phyloP scores from a whole-genome alignment of 2,113 vertebrate genomes.

The Campylomormyrus tamandua region DNA sequence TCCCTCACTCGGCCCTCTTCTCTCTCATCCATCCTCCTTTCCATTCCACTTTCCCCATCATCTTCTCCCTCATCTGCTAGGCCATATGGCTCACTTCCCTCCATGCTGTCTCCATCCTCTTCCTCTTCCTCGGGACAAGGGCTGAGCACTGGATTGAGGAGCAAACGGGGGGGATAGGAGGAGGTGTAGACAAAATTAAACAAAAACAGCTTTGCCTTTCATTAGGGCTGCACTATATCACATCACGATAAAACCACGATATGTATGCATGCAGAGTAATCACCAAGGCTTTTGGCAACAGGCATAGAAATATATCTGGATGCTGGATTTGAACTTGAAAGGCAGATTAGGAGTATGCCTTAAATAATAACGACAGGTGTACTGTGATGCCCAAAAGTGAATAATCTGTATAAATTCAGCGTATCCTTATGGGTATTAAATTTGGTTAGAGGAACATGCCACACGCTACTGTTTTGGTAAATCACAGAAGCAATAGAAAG shows the following conservation, averaged over 20 bases:
- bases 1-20: slow-evolving; percentile 36
- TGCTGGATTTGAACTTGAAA: neutral
- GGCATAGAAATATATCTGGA: neutral
- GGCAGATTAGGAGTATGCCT: neutral
- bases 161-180: neutral
- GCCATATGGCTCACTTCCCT: slow-evolving; percentile 79
- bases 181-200: neutral
- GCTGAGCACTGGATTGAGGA: neutral
- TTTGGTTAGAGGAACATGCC: neutral
- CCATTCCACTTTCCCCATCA: slow-evolving; percentile 40
- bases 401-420: neutral
- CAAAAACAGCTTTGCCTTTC: neutral
- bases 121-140: slow-evolving; percentile 50
- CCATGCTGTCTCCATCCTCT: slow-evolving; percentile 85
- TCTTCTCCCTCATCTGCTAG: slow-evolving; percentile 65
- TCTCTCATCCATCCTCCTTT: slow-evolving; percentile 26
- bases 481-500: neutral
- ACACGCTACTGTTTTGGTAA: neutral
- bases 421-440: neutral
- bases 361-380: neutral
- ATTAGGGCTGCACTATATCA: neutral
- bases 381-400: neutral
- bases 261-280: neutral
- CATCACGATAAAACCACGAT: neutral
- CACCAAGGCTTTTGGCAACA: neutral